A percentile compares a stretch with the other conserved stretches of the same genome.
Evolutionary conservation across 2,888 invertebrate species (phyloP).

Genomic region (Tyria jacobaeae): DNA sequence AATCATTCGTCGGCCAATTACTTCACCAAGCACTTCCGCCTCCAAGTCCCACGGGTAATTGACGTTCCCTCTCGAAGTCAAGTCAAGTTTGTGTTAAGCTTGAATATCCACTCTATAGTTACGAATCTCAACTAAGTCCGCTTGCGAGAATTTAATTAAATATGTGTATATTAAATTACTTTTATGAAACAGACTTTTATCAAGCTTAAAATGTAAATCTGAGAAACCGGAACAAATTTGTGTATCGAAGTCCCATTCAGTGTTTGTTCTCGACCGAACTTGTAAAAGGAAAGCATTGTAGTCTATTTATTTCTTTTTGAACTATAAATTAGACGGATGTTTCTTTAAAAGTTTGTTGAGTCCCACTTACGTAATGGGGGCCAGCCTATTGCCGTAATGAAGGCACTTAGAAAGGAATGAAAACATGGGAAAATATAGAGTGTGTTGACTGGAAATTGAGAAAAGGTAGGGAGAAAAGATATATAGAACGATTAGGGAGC

Average conservation of each 20-base stretch:
- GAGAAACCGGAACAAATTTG: slow-evolving; percentile 17
- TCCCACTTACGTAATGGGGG: no score
- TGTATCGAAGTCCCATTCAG: slow-evolving; percentile 25
- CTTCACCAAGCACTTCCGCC: no score
- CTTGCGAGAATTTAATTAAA: background rate
- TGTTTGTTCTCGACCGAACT: slow-evolving; percentile 26
- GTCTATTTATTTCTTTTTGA: slow-evolving; percentile 69
- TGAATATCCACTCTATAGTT: background rate
- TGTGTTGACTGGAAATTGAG: no score
- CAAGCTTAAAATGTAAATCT: slow-evolving; percentile 12
- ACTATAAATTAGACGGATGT: slow-evolving; percentile 69
- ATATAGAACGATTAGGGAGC: no score
- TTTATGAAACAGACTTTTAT: slow-evolving; percentile 10
- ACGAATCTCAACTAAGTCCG: background rate
- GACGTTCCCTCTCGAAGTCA: background rate
- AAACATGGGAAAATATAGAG: no score
- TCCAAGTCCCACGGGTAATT: no score
- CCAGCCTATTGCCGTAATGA: no score
- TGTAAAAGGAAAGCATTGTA: slow-evolving; percentile 74
- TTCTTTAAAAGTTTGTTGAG: slow-evolving; percentile 55
- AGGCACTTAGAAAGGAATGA: no score
- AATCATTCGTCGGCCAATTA: no score
- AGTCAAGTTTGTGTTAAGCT: background rate
- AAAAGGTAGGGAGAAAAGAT: no score
- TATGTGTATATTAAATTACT: background rate